These are phyloP conservation scores for Chiroxiphia lanceolata DNA, from an alignment of 2,797 vertebrate genomes.

Conservation along the genomic window DNA sequence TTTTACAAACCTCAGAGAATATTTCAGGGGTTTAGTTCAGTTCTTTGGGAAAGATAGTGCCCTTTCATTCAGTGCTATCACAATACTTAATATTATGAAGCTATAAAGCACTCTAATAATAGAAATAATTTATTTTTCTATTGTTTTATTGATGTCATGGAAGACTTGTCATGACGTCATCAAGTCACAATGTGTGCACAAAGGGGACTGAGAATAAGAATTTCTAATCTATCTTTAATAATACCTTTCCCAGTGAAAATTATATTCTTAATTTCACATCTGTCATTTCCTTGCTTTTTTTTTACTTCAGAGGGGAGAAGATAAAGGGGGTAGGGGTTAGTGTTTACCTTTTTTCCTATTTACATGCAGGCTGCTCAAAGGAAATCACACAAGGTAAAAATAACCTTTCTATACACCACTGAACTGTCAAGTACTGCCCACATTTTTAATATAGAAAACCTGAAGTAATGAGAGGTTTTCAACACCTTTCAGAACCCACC, in stretches of 20 bases:
- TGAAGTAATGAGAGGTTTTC: not conserved
- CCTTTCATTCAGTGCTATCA: not conserved
- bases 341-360: not conserved
- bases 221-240: not conserved
- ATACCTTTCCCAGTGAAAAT: not conserved
- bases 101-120: not conserved
- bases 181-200: not conserved
- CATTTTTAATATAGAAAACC: not conserved
- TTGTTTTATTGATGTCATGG: not conserved
- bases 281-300: not conserved
- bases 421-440: not conserved
- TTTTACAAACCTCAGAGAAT: not conserved
- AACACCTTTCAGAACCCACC: not conserved
- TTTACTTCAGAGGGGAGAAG: not conserved
- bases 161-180: not conserved
- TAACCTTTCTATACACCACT: not conserved
- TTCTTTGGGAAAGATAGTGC: not conserved
- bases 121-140: not conserved
- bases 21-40: not conserved
- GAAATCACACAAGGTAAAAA: not conserved
- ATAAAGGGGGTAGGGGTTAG: fast-evolving
- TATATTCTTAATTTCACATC: not conserved
- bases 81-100: not conserved
- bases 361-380: not conserved
- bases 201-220: not conserved